phyloP scores from a whole-genome alignment of 2,113 vertebrate genomes.

The Rostratula benghalensis region DNA sequence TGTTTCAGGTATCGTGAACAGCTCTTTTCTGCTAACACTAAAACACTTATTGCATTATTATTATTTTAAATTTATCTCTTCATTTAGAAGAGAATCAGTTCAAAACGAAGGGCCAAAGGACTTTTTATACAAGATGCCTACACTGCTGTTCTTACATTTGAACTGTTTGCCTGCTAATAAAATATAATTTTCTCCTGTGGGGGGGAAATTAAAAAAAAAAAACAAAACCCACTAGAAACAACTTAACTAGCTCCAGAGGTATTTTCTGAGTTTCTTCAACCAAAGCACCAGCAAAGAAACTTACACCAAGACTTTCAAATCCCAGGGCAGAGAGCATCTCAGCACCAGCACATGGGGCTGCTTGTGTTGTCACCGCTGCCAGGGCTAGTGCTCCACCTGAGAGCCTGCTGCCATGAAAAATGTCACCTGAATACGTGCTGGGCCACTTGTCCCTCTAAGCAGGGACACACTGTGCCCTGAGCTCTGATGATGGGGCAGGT shows the following conservation, averaged over 20 bases:
- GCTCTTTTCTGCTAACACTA: neutral
- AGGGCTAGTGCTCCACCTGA: neutral
- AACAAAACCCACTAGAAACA: neutral
- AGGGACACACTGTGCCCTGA: neutral
- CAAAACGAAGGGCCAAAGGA: neutral
- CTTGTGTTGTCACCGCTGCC: neutral
- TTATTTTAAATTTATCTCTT: neutral
- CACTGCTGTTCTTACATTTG: neutral
- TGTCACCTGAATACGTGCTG: too few species aligned
- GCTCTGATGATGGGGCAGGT: neutral
- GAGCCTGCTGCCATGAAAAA: neutral
- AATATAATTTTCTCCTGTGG: neutral
- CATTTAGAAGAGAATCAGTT: neutral
- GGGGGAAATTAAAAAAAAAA: neutral
- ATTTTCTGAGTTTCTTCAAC: neutral
- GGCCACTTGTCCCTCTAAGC: neutral
- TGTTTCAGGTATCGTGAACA: neutral
- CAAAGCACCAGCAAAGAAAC: neutral
- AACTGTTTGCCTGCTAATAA: neutral
- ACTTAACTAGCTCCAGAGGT: neutral
- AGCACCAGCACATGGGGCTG: neutral
- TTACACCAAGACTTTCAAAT: neutral
- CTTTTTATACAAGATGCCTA: neutral
- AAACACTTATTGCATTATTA: neutral
- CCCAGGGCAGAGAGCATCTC: neutral